Evolutionary conservation across 2,113 vertebrate species (phyloP).

Genomic region (Stegostoma tigrinum): DNA sequence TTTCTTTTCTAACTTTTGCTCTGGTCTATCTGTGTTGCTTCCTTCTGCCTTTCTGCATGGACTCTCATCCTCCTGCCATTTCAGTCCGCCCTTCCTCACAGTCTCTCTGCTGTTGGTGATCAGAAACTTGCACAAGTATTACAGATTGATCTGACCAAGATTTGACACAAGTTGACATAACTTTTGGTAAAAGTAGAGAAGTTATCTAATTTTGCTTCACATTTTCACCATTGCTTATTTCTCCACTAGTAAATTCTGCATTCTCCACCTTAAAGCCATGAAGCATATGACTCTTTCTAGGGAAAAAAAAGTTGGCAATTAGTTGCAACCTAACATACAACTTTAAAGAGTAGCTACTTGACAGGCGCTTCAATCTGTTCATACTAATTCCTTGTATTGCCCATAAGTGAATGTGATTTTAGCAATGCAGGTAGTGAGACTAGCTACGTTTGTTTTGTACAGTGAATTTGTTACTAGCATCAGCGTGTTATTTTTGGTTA

Average conservation of each 20-base stretch:
- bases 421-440: background rate
- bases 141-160: background rate
- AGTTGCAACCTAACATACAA: background rate
- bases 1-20: too few relatives aligned
- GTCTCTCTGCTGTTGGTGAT: too few relatives aligned
- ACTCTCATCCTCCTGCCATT: too few relatives aligned
- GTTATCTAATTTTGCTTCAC: background rate
- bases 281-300: background rate
- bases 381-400: background rate
- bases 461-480: background rate
- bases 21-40: too few relatives aligned
- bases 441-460: background rate
- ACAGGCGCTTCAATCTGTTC: background rate
- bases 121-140: background rate
- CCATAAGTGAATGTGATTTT: background rate
- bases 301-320: too few relatives aligned
- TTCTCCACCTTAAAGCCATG: background rate
- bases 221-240: background rate
- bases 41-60: too few relatives aligned
- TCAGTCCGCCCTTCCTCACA: too few relatives aligned
- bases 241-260: background rate
- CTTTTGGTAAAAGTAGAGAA: background rate
- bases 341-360: background rate
- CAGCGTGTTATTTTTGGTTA: background rate
- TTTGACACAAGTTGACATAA: background rate